Evolutionary conservation across 2,888 invertebrate species (phyloP), one percentile per base, ranked within the genome.

Genomic region (Nudaria mundana): DNA sequence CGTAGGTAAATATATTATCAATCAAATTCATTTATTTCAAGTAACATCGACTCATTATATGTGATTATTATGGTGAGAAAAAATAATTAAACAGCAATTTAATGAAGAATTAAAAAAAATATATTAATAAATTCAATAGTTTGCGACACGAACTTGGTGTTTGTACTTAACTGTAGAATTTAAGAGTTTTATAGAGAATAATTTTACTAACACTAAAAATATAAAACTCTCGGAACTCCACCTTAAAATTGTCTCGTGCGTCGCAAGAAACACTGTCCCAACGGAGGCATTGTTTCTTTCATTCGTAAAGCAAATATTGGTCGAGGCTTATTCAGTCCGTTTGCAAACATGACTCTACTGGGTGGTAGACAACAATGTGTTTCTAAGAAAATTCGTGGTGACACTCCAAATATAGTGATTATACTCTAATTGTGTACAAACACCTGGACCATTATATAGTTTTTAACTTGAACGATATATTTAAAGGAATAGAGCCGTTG

Each of bases 221-320:
- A n/a, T 40, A 18, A 1, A 11, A 7, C 18, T 22, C 24, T 18
- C 38, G 37, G 40, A 42, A 52, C 46, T 14, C 14, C 14, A 18
- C 73, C 69, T 72, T 79, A 76, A 75, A 56, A 63, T 63, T 64
- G 71, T 72, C 62, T 64, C 64, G 63, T 69, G 69, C 66, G 66
- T 77, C 63, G 65, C 71, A 73, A 75, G 78, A 74, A 80, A 74
- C 70, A 81, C 82, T 81, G 86, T 83, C 81, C 81, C 80, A 70
- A 66, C 70, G 69, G 71, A 63, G 70, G 78, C 76, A 77, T 87
- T 88, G 87, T 87, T 86, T 87, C 80, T 71, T 82, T 82, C 82
- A 82, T 81, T 81, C 86, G 74, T 70, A 84, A 68, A 63, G 81
- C 86, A 87, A 88, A 88, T 87, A 87, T 86, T 87, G 84, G 78